These are phyloP conservation scores for Champsocephalus esox DNA, from an alignment of 2,797 vertebrate species.

Conservation along the genomic window DNA sequence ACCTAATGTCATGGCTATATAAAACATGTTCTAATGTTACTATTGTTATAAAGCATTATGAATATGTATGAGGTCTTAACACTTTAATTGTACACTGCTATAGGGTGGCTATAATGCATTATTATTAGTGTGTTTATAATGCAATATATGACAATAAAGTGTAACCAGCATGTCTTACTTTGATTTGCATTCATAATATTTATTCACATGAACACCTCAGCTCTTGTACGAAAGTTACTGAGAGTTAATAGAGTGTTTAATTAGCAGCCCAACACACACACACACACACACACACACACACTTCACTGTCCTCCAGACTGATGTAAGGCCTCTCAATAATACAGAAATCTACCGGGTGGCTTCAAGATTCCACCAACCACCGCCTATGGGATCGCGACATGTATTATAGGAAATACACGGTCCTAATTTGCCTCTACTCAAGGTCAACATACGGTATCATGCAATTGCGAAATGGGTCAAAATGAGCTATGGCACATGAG, in stretches of 20 bases:
- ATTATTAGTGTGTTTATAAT: no score
- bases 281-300: neutral
- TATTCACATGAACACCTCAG: slow-evolving; percentile 1
- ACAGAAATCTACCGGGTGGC: slow-evolving; percentile 37
- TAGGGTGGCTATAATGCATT: no score
- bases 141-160: no score
- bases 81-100: no score
- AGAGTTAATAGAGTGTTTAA: slow-evolving; percentile 42
- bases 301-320: slow-evolving; percentile 8
- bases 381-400: slow-evolving; percentile 52
- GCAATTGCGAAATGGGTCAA: slow-evolving; percentile 61
- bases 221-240: neutral
- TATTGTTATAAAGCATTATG: no score
- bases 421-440: slow-evolving; percentile 37
- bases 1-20: no score
- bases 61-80: no score
- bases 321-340: slow-evolving; percentile 52
- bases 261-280: slow-evolving; percentile 29
- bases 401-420: slow-evolving; percentile 55
- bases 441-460: slow-evolving; percentile 59
- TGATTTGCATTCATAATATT: slow-evolving; percentile 1
- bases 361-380: slow-evolving; percentile 5
- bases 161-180: neutral
- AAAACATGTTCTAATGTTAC: no score
- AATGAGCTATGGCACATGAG: slow-evolving; percentile 51